Base-by-base conservation (phyloP, 1,140 invertebrate species). In the Ephestia elutella region DNA sequence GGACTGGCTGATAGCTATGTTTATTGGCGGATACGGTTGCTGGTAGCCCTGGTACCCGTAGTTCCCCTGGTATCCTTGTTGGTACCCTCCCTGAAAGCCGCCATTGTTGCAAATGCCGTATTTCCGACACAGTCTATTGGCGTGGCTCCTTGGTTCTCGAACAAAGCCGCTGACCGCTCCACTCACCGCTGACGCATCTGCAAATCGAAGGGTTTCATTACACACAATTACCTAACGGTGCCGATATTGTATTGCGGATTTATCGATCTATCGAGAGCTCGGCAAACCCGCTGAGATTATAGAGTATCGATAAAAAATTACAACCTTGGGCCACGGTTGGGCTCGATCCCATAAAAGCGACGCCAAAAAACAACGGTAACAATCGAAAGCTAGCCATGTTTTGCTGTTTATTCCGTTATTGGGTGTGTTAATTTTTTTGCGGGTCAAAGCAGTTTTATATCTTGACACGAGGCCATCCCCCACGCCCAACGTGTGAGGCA, bases 1-100 rank as follows among this genome's bases (percentile, higher is more conserved):
- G 4, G 84, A 84, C 58, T 87, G 84, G 50, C 84, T 87, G 32
- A 87, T 84, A 7, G 76, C 84, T 54, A 87, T 85, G 57, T 87
- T 85, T 49, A 87, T 82, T 0, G 78, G 73, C 21, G 59, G 63
- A n/a, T 51, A 49, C 0, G 58, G 61, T 19, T 54, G 65, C 13
- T 71, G 78, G 25, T 80, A 73, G 2, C 68, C 67, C 7, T 65
- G 70, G 60, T 75, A 57, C 2, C 70, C 73, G 17, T 71, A 65
- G 19, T 70, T 66, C 17, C 66, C 68, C 15, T 71, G 68, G 15
- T 71, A 63, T 5, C 71, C 59, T 32, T 71, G 67, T 32, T 73
- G 68, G 11, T 63, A 63, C 2, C 73, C 74, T 13, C 65, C 74
- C 53, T 71, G 58, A 0, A 25, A 50, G 30, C 56, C 54, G 2